These are phyloP conservation scores for Zoanthus gigantus DNA, from an alignment of 92 coral and sea anemone species.

Conservation along the genomic window DNA sequence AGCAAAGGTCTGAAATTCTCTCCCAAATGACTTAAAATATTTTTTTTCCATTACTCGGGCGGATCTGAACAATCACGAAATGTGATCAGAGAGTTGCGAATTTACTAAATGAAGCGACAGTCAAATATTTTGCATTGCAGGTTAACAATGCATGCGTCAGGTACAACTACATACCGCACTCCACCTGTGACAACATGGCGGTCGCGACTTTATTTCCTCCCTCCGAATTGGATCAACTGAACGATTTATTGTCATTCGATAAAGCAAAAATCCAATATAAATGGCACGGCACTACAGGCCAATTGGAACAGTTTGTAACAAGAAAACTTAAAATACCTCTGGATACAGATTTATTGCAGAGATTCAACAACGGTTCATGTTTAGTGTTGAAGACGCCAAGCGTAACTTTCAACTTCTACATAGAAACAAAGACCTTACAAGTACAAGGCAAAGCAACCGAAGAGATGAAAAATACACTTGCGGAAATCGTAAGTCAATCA, in stretches of 20 bases:
- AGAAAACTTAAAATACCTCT: conserved; percentile 33
- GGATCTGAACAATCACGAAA: no score
- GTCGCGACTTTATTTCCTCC: conserved; percentile 2
- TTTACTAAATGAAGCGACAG: no score
- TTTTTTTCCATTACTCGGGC: no score
- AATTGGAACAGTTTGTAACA: conserved; percentile 35
- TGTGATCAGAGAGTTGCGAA: no score
- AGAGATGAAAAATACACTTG: conserved; percentile 32
- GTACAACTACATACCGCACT: no score
- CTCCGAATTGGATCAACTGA: conserved; percentile 28
- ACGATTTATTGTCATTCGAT: conserved; percentile 34
- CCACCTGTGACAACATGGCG: background rate
- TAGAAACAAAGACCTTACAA: conserved; percentile 40
- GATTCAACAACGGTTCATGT: conserved; percentile 42
- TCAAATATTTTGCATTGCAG: no score
- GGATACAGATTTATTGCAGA: conserved; percentile 28
- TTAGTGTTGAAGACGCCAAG: conserved; percentile 53
- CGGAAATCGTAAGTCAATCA: background rate
- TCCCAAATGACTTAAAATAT: no score
- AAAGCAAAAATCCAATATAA: conserved; percentile 34
- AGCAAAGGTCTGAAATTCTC: no score
- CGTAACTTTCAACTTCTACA: conserved; percentile 50
- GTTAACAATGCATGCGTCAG: no score
- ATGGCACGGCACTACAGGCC: conserved; percentile 37
- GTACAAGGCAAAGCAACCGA: conserved; percentile 52